These are phyloP conservation scores for Nesidiocoris tenuis DNA, from an alignment of 2,888 invertebrate species.

Conservation along the genomic window DNA sequence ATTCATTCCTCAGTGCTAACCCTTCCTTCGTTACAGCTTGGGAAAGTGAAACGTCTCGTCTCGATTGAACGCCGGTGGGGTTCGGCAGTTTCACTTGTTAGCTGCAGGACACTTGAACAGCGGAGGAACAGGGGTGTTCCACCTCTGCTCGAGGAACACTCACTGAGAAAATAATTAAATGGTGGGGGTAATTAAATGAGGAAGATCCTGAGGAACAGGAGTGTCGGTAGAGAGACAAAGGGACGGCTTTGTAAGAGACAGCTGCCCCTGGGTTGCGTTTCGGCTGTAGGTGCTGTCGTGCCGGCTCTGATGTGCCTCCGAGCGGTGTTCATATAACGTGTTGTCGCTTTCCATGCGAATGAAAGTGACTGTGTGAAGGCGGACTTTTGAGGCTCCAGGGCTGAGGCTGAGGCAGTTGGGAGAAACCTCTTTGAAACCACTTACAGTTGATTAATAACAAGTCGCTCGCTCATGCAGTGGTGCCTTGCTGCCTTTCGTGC, in stretches of 20 bases:
- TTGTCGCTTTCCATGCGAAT: neutral
- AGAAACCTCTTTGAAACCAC: neutral
- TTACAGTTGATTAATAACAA: neutral
- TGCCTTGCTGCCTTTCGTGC: too few relatives aligned
- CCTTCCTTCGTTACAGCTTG: too few relatives aligned
- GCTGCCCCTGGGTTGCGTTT: neutral
- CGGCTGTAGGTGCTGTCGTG: neutral
- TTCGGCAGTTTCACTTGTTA: too few relatives aligned
- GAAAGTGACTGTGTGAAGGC: neutral
- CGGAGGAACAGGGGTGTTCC: too few relatives aligned
- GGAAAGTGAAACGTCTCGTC: too few relatives aligned
- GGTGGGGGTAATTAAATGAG: neutral
- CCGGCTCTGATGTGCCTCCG: neutral
- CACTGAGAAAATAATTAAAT: neutral
- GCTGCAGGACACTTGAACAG: too few relatives aligned
- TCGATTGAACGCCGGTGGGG: too few relatives aligned
- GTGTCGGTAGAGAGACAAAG: neutral
- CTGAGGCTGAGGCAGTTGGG: neutral
- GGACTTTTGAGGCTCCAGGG: neutral
- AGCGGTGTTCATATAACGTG: neutral
- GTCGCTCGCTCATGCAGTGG: neutral
- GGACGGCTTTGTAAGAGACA: neutral
- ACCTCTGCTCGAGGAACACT: neutral
- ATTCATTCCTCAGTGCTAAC: too few relatives aligned
- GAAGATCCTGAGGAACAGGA: neutral